A percentile compares a stretch with the other conserved stretches of the same genome.
phyloP scores from a whole-genome alignment of 2,797 vertebrate genomes.

The Diplodus sargus region DNA sequence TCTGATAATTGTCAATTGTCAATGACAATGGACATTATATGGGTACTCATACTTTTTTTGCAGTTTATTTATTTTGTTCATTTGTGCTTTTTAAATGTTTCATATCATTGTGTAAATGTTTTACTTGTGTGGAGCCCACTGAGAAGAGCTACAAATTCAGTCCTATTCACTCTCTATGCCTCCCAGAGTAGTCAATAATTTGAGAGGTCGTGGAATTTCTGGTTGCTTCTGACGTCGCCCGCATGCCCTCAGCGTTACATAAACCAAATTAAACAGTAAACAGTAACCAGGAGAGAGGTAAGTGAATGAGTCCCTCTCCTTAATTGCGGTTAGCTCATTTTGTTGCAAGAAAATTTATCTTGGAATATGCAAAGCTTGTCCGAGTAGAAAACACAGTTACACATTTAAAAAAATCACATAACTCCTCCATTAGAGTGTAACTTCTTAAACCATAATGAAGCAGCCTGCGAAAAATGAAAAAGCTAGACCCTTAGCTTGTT shows the following conservation, averaged over 20 bases:
- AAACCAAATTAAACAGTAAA: constrained; percentile 35
- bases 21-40: not conserved
- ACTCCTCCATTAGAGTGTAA: not conserved
- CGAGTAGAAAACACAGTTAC: not conserved
- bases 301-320: not conserved
- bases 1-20: not conserved
- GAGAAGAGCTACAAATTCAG: not conserved
- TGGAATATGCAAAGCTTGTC: not conserved
- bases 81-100: no score
- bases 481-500: not conserved
- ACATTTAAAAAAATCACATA: not conserved
- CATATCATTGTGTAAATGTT: no score
- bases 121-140: no score
- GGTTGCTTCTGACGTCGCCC: not conserved
- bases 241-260: constrained; percentile 14
- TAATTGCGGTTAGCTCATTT: not conserved
- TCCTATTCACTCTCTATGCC: not conserved
- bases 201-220: not conserved
- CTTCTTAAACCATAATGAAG: not conserved
- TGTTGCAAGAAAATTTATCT: not conserved
- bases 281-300: constrained; percentile 31
- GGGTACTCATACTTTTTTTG: no score
- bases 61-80: no score
- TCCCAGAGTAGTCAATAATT: constrained; percentile 55
- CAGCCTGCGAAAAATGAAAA: not conserved